Evolutionary conservation across 2,113 vertebrate species (phyloP).

Genomic region (Erpornis zantholeuca): DNA sequence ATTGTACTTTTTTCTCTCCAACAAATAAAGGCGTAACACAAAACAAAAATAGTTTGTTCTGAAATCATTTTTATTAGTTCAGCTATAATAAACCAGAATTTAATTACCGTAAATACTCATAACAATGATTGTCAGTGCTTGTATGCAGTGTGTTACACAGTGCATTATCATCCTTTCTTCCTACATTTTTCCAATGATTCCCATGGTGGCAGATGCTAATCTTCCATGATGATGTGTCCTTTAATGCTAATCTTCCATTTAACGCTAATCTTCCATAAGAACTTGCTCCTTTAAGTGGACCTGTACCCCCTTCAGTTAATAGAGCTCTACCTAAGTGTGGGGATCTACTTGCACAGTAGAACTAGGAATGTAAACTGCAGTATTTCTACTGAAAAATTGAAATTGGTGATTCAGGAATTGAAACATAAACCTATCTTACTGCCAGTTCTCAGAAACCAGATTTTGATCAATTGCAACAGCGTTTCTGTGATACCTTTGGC

Average conservation of each 20-base stretch:
- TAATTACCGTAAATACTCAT: background rate
- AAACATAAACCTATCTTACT: background rate
- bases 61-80: background rate
- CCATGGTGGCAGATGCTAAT: background rate
- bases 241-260: background rate
- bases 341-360: background rate
- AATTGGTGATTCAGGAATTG: background rate
- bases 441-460: background rate
- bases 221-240: background rate
- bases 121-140: background rate
- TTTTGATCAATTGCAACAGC: background rate
- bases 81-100: background rate
- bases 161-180: background rate
- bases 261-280: rapidly evolving
- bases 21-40: background rate
- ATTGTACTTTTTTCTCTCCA: background rate
- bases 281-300: background rate
- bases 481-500: background rate
- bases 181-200: background rate
- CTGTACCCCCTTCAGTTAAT: background rate
- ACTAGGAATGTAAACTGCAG: background rate
- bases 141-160: background rate
- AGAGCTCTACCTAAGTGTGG: background rate
- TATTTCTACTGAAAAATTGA: background rate
- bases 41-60: background rate